A percentile compares a stretch with the other conserved stretches of the same genome.
These are phyloP conservation scores for Barnardius zonarius DNA, from an alignment of 2,113 vertebrate genomes.

Conservation along the genomic window DNA sequence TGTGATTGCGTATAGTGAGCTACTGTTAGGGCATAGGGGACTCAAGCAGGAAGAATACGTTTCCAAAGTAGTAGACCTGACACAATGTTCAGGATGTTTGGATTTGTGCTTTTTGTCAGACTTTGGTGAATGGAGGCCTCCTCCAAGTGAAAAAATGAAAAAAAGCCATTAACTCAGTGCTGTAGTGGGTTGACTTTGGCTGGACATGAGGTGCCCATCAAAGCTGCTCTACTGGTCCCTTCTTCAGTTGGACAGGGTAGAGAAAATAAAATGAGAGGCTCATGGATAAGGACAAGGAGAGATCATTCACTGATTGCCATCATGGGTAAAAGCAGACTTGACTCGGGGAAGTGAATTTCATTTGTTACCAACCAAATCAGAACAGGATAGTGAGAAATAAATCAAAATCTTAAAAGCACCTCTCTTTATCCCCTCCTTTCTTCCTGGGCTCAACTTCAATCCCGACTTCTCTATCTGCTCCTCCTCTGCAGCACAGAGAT, in stretches of 20 bases:
- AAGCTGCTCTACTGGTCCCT: not conserved
- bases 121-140: not conserved
- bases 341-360: not conserved
- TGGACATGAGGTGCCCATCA: not conserved
- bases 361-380: not conserved
- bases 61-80: not conserved
- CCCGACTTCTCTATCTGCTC: not conserved
- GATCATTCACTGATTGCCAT: not conserved
- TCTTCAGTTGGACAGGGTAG: not conserved
- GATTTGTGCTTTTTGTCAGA: not conserved
- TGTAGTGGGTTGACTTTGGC: not conserved
- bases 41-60: not conserved
- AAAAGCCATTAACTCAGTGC: not conserved
- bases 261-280: not conserved
- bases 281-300: not conserved
- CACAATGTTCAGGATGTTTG: not conserved
- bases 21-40: not conserved
- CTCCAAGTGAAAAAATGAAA: not conserved
- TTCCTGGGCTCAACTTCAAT: not conserved
- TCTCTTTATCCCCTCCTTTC: not conserved
- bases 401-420: not conserved
- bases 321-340: not conserved
- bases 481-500: not conserved
- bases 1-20: not conserved
- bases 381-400: not conserved